Evolutionary conservation across 1,140 invertebrate genomes (phyloP), one percentile per base, ranked within the genome.

Genomic region (Cyclargus thomasi): DNA sequence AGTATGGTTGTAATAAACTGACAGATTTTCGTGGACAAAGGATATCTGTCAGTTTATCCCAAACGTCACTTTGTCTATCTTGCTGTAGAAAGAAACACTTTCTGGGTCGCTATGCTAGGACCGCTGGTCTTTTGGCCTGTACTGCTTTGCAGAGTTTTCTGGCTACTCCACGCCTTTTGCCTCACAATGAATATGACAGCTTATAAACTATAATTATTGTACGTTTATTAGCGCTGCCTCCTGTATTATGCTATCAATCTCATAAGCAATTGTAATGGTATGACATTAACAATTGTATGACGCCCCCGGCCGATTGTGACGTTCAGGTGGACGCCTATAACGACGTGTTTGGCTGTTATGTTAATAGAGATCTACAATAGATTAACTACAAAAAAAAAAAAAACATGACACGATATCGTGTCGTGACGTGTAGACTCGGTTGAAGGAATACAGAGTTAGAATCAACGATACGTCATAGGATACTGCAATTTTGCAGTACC

Each of bases 281-380:
- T 59, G 55, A 59, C 55, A 59, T 59, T 59, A 59, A 59, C 55
- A 59, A 59, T 59, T 59, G 3, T 20, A 59, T 59, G 55, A 59
- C 55, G 18, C 55, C 55, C 55, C 17, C 55, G 18, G 18, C 10
- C 55, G 18, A 18, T 59, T 59, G 17, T 59, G 55, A 55, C 53
- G 18, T 55, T 55, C 17, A 20, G 39, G 39, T 47, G 39, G 39
- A 47, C 39, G 39, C 39, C 39, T 16, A 47, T 47, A 47, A 47
- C 39, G 14, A 47, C 39, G 39, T 47, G 39, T 16, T 47, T 47
- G 39, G 39, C 39, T 47, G 39, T 8, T 47, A 47, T 47, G 39
- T 11, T 47, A 47, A 47, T 47, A 47, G 39, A 47, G 39, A 47
- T 1, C 10, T 47, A 47, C 39, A 47, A 47, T 47, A 47, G 39